A percentile compares a stretch with the other conserved stretches of the same genome.
phyloP scores from a whole-genome alignment of 2,113 vertebrate species.

The Calypte anna region DNA sequence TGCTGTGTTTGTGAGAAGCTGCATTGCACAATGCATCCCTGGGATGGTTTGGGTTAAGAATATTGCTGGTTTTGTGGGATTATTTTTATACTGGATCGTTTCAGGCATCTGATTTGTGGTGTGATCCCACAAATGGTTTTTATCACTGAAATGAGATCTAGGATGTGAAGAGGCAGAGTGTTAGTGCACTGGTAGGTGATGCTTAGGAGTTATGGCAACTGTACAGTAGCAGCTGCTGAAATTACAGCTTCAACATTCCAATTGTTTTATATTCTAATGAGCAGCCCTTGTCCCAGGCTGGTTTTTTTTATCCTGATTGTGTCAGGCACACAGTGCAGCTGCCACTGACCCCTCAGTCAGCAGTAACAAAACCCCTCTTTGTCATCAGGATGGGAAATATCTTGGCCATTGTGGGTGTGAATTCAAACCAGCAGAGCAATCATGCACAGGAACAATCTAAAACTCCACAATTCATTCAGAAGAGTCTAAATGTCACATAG shows the following conservation, averaged over 20 bases:
- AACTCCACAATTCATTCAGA: conserved; percentile 9
- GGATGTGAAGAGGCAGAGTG: not conserved
- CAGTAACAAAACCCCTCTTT: conserved; percentile 71
- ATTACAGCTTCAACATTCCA: conserved; percentile 27
- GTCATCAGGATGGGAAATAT: conserved; percentile 67
- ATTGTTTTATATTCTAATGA: conserved; percentile 65
- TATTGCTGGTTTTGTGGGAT: not conserved
- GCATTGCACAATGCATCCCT: not conserved
- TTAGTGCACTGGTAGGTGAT: not conserved
- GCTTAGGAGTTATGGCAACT: conserved; percentile 4
- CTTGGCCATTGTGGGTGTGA: conserved; percentile 54
- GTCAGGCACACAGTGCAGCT: conserved; percentile 54
- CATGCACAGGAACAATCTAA: conserved; percentile 23
- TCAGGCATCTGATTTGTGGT: not conserved
- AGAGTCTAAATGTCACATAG: not conserved
- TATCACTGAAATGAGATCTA: not conserved
- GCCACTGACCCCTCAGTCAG: conserved; percentile 39
- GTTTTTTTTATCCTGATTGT: conserved; percentile 51
- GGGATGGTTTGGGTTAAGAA: not conserved
- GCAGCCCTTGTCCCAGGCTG: conserved; percentile 16
- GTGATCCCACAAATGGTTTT: not conserved
- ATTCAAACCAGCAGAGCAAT: conserved; percentile 51
- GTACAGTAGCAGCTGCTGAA: conserved; percentile 60
- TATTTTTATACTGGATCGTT: not conserved
- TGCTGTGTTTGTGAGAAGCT: not conserved